Evolutionary conservation across 2,797 vertebrate species (phyloP), one percentile per base, ranked within the genome.

Genomic region (Loriculus beryllinus): DNA sequence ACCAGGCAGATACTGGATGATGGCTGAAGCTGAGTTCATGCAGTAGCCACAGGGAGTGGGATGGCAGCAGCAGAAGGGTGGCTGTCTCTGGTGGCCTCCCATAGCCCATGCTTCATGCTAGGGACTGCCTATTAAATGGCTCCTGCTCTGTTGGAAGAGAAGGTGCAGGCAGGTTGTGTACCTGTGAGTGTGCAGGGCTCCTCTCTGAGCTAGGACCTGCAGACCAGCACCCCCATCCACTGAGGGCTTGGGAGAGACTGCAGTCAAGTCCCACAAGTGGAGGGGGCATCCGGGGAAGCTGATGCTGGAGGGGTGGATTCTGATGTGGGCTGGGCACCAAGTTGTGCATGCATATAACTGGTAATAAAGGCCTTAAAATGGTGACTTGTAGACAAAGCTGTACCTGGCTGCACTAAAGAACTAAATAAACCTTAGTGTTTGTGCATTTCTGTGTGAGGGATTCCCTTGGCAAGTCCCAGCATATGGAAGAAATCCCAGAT

Each of bases 11-110:
- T 17, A 14, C 1, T 2, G 3, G 14, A 3, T 39, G 12, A 3
- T 22, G 3, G 9, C 5, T 2, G 0, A 10, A 2, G 4, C 12
- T 23, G 1, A 3, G 3, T 28, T 35, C 0, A 1, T 10, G 5
- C 4, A 1, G 12, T 1, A 5, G 12, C 21, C 9, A 4, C 13
- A 1, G 25, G 21, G 21, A 31, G 18, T 0, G 0, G 4, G 5
- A 2, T 47, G 35, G 37, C 26, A 22, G 8, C 14, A 6, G 31
- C 21, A 37, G 22, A 19, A 12, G 12, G 1, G 1, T 26, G 3
- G 0, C 0, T 43, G 3, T 4, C 8, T 23, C 7, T 3, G 2
- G 9, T 35, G 39, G 7, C 10, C 9, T 14, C 28, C 3, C 0
- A 2, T 7, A 21, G 13, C 14, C 1, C 0, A 3, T 51, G 51